A percentile compares a stretch with the other conserved stretches of the same genome.
phyloP scores from a whole-genome alignment of 2,797 vertebrate species.

The Natrix natrix region DNA sequence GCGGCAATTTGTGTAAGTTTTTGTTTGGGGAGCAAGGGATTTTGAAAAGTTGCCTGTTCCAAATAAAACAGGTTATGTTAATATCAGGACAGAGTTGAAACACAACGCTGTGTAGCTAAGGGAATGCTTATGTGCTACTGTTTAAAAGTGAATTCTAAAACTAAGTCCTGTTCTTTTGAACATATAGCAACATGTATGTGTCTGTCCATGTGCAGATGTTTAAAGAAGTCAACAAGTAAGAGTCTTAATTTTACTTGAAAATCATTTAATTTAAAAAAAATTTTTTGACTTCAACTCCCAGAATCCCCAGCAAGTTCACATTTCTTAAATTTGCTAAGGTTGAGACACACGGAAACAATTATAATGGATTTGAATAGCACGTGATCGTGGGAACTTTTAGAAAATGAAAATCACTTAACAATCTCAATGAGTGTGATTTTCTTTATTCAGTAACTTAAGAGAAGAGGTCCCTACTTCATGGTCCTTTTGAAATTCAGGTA shows the following conservation, averaged over 20 bases:
- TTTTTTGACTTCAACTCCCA: not conserved
- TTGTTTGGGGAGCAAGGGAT: not conserved
- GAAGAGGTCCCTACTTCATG: not conserved
- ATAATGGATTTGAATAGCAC: not conserved
- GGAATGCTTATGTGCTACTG: not conserved
- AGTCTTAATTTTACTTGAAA: constrained; percentile 38
- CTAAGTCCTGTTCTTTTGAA: constrained; percentile 4
- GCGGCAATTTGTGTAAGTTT: not conserved
- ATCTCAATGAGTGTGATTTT: not conserved
- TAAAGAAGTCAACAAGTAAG: constrained; percentile 11
- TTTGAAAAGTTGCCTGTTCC: not conserved
- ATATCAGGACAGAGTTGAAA: not conserved
- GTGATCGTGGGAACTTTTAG: not conserved
- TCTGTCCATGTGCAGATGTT: not conserved
- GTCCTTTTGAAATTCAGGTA: not conserved
- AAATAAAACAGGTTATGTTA: not conserved
- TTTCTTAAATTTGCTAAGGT: not conserved
- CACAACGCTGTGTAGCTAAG: not conserved
- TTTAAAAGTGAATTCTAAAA: constrained; percentile 1
- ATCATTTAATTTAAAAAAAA: constrained; percentile 22
- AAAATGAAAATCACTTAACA: not conserved
- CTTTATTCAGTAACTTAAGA: not conserved
- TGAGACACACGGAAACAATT: not conserved
- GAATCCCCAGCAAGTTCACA: not conserved
- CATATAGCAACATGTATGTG: not conserved